Evolutionary conservation across 2,888 invertebrate genomes (phyloP), one percentile per base, ranked within the genome.

Genomic region (Drosophila gaucha): DNA sequence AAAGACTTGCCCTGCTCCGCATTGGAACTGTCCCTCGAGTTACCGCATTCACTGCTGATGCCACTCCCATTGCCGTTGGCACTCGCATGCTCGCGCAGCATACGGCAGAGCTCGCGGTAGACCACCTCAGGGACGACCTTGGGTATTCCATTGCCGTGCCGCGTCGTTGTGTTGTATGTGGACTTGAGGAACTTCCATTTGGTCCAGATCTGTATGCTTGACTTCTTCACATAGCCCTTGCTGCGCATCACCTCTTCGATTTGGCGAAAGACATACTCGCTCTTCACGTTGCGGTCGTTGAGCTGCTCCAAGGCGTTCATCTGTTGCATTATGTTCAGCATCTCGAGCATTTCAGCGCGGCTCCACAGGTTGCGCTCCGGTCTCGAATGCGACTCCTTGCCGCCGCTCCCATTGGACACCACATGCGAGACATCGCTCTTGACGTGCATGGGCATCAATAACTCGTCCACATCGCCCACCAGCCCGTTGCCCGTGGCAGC

Each of bases 121-220:
- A 91, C 83, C 52, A 88, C 82, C 52, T 78, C 79, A 2, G 91
- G 89, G 33, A 91, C 86, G 33, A 91, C 90, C 30, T 90, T 90
- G n/a, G 92, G 91, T 44, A 89, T 69, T 30, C 90, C 90, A 6
- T 88, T 85, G 18, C 91, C 87, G 35, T 90, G 88, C 1, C 92
- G 89, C 1, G 86, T 88, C 12, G 92, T 90, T 6, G 92, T 91
- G 62, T 90, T 91, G 18, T 91, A 91, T 1, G 91, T 91, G 6
- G 92, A 92, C 73, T 91, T 91, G 6, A 91, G 80, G 68, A 91
- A 92, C 72, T 91, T 91, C 91, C 91, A 91, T 41, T 91, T 91
- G 6, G 91, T 91, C 91, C 91, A 91, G 60, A 91, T 92, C 68
- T 91, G 91, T 10, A 89, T 82, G 64, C 89, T 89, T 5, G 91